A percentile compares a stretch with the other conserved stretches of the same genome.
phyloP scores from a whole-genome alignment of 2,888 invertebrate genomes.

The Hyposoter didymator region DNA sequence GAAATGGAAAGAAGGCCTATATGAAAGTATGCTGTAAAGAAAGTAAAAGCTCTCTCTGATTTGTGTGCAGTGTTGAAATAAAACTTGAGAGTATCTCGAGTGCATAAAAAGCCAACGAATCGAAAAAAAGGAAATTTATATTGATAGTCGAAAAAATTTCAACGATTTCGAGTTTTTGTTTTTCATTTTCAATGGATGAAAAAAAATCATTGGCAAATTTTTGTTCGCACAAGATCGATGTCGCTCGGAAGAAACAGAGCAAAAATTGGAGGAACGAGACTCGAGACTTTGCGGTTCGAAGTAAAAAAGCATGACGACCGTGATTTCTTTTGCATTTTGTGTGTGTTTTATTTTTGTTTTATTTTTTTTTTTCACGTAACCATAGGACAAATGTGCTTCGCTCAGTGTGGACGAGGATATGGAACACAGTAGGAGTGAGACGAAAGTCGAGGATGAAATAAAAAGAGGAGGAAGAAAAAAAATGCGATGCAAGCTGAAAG shows the following conservation, averaged over 20 bases:
- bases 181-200: neutral
- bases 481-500: conserved; percentile 27
- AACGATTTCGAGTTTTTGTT: neutral
- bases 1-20: conserved; percentile 63
- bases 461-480: conserved; percentile 27
- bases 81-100: neutral
- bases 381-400: conserved; percentile 21
- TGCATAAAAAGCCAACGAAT: neutral
- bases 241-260: neutral
- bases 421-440: conserved; percentile 9
- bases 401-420: conserved; percentile 67
- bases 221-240: neutral
- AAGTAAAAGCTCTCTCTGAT: conserved; percentile 60
- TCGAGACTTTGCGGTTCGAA: neutral
- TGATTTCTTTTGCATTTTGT: conserved; percentile 1
- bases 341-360: too few relatives aligned
- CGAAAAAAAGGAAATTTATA: too few relatives aligned
- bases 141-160: too few relatives aligned
- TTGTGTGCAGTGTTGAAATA: neutral
- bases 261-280: neutral
- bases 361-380: conserved; percentile 20
- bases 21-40: conserved; percentile 32
- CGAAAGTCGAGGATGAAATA: conserved; percentile 44
- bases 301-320: neutral
- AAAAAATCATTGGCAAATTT: neutral